These are phyloP conservation scores for Rhamnusium bicolor DNA, from an alignment of 2,888 invertebrate species.

Conservation along the genomic window DNA sequence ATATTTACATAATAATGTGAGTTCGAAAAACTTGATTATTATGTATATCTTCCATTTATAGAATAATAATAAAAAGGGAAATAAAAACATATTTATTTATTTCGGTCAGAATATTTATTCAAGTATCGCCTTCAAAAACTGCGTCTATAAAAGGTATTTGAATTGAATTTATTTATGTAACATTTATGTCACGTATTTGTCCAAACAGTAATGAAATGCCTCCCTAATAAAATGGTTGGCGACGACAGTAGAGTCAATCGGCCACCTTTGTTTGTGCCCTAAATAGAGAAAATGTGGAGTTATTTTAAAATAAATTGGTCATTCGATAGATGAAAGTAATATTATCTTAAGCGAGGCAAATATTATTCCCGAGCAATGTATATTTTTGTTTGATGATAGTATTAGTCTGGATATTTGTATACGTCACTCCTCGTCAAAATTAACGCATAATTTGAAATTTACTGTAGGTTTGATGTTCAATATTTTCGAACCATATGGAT, in stretches of 20 bases:
- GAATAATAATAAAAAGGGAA: neutral
- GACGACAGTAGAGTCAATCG: neutral
- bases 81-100: neutral
- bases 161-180: neutral
- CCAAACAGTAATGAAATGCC: neutral
- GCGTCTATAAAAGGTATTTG: neutral
- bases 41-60: neutral
- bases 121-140: neutral
- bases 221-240: neutral
- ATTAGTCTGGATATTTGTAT: too few relatives aligned
- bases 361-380: neutral
- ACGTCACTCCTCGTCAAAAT: too few relatives aligned
- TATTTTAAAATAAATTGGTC: slow-evolving; percentile 12
- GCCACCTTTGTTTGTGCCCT: too few relatives aligned
- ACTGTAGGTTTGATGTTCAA: too few relatives aligned
- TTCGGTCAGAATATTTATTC: neutral
- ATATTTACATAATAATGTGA: too few relatives aligned
- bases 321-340: neutral
- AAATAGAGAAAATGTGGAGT: neutral
- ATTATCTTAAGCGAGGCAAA: neutral
- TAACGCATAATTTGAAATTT: too few relatives aligned
- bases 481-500: too few relatives aligned
- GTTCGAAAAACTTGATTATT: neutral
- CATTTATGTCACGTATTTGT: neutral
- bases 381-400: neutral